These are phyloP conservation scores for Notolabrus celidotus DNA, from an alignment of 2,797 vertebrate species.

Conservation along the genomic window DNA sequence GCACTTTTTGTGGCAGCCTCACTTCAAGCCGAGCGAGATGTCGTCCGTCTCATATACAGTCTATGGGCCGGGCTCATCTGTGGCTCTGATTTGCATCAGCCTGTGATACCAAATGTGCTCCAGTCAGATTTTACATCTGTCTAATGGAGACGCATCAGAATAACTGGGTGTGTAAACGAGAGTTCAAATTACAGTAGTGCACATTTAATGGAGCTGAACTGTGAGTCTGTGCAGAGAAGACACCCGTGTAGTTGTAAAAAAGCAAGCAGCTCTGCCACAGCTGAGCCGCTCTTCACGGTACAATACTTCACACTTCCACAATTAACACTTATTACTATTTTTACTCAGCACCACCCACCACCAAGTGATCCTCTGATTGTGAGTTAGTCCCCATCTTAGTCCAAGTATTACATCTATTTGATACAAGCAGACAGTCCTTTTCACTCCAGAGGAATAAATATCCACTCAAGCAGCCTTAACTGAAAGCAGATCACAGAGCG, in stretches of 20 bases:
- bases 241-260: constrained; percentile 7
- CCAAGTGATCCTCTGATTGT: constrained; percentile 25
- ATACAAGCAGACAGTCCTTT: constrained; percentile 31
- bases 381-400: constrained; percentile 25
- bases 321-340: constrained; percentile 46
- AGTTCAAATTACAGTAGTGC: background rate
- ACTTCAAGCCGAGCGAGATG: too few relatives aligned
- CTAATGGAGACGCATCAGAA: background rate
- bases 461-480: constrained; percentile 20
- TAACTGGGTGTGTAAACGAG: background rate
- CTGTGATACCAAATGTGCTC: background rate
- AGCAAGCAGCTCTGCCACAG: background rate
- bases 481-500: constrained; percentile 46
- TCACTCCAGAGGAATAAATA: constrained; percentile 39
- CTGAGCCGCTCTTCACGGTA: constrained; percentile 21
- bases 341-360: constrained; percentile 35
- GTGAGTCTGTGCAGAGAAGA: background rate
- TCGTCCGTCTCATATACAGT: too few relatives aligned
- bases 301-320: constrained; percentile 35
- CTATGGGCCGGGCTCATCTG: too few relatives aligned
- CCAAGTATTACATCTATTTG: constrained; percentile 44
- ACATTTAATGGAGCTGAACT: background rate
- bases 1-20: too few relatives aligned
- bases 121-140: background rate
- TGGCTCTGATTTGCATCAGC: background rate